phyloP scores from a whole-genome alignment of 2,797 vertebrate genomes.

The Meda fulgida region DNA sequence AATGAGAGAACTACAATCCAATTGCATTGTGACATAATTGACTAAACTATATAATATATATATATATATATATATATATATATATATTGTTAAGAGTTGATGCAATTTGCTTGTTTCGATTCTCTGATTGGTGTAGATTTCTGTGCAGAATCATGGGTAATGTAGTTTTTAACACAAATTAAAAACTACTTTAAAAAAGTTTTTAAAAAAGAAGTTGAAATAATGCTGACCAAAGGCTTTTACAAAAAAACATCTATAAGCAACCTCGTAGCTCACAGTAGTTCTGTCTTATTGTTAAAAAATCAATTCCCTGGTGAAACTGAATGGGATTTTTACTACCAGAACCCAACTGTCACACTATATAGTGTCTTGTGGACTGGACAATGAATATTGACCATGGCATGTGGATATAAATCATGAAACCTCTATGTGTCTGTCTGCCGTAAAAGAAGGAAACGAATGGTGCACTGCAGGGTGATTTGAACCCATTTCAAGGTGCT shows the following conservation, averaged over 20 bases:
- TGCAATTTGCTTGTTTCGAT: not conserved
- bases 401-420: constrained; percentile 11
- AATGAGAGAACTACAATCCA: not conserved
- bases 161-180: not conserved
- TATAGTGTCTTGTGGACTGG: not conserved
- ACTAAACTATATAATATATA: too few relatives aligned
- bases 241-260: too few relatives aligned
- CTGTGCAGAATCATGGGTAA: not conserved
- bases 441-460: not conserved
- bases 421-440: not conserved
- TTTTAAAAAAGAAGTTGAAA: not conserved
- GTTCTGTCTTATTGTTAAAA: not conserved
- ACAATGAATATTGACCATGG: constrained; percentile 2
- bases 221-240: not conserved
- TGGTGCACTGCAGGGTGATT: not conserved
- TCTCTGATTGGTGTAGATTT: not conserved
- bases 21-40: not conserved
- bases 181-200: too few relatives aligned
- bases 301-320: not conserved
- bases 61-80: too few relatives aligned
- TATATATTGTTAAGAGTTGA: not conserved
- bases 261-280: not conserved
- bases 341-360: not conserved
- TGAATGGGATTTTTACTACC: not conserved
- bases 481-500: constrained; percentile 6